Percentiles rank a stretch among this genome's conserved stretches.
These are phyloP conservation scores for Aspidoscelis tigris DNA, from an alignment of 2,113 vertebrate species.

Conservation along the genomic window DNA sequence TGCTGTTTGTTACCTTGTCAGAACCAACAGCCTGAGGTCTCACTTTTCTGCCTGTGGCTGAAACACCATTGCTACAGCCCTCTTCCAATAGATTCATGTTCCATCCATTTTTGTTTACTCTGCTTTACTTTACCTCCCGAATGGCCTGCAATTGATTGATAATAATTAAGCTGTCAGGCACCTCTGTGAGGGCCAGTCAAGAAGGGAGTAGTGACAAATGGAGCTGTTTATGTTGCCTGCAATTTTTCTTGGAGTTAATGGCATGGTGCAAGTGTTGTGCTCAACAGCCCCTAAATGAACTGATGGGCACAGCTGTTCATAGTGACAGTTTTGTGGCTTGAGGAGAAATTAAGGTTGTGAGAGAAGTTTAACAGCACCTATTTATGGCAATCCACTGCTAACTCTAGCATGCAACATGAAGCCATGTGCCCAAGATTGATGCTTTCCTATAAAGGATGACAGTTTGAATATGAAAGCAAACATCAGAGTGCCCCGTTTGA, in stretches of 20 bases:
- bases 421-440: not conserved
- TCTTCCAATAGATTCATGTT: not conserved
- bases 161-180: conserved; percentile 38
- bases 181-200: not conserved
- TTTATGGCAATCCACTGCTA: not conserved
- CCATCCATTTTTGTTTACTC: not conserved
- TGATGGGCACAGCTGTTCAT: not conserved
- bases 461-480: conserved; percentile 12
- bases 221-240: not conserved
- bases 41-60: not conserved
- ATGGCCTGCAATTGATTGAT: not conserved
- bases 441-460: not conserved
- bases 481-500: not conserved
- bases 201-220: conserved; percentile 13
- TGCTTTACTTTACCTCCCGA: conserved; percentile 15
- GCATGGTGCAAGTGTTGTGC: not conserved
- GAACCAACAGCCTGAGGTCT: not conserved
- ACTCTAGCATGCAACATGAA: not conserved
- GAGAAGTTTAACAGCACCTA: not conserved
- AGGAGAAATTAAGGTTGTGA: not conserved
- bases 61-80: not conserved
- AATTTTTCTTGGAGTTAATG: not conserved
- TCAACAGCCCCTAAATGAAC: not conserved
- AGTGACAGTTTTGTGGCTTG: not conserved
- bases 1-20: not conserved